These are phyloP conservation scores for Troides aeacus DNA, from an alignment of 2,888 invertebrate species.

Conservation along the genomic window DNA sequence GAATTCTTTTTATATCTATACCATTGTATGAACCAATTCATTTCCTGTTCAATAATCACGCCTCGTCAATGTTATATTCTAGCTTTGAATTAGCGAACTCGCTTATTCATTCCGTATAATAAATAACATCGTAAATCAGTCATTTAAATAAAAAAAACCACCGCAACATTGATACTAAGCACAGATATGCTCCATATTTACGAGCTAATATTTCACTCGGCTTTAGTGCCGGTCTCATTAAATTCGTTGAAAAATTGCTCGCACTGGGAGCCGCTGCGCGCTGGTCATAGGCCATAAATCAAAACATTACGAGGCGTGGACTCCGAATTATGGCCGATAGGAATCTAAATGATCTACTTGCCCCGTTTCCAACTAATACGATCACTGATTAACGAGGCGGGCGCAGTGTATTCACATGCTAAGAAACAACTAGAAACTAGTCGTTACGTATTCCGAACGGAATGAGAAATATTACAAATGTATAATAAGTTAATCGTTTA, in stretches of 20 bases:
- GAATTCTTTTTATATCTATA: too few species aligned
- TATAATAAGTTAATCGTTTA: too few species aligned
- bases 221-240: background rate
- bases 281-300: constrained; percentile 16
- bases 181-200: constrained; percentile 4
- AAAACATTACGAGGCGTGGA: constrained; percentile 24
- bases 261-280: constrained; percentile 6
- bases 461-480: too few species aligned
- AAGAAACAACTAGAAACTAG: too few species aligned
- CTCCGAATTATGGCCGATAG: constrained; percentile 23
- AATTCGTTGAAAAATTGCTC: constrained; percentile 20
- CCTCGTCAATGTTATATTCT: too few species aligned
- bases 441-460: too few species aligned
- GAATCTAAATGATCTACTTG: constrained; percentile 25
- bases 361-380: constrained; percentile 17
- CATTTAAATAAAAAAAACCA: too few species aligned
- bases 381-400: constrained; percentile 4
- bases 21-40: too few species aligned
- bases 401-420: background rate
- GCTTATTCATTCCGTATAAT: too few species aligned
- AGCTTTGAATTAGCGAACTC: too few species aligned
- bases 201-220: background rate
- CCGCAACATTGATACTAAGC: background rate
- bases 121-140: too few species aligned
- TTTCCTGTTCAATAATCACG: too few species aligned